A percentile compares a stretch with the other conserved stretches of the same genome.
Conservation (phyloP, 2,113 vertebrate genomes). For the Pterocles gutturalis region DNA sequence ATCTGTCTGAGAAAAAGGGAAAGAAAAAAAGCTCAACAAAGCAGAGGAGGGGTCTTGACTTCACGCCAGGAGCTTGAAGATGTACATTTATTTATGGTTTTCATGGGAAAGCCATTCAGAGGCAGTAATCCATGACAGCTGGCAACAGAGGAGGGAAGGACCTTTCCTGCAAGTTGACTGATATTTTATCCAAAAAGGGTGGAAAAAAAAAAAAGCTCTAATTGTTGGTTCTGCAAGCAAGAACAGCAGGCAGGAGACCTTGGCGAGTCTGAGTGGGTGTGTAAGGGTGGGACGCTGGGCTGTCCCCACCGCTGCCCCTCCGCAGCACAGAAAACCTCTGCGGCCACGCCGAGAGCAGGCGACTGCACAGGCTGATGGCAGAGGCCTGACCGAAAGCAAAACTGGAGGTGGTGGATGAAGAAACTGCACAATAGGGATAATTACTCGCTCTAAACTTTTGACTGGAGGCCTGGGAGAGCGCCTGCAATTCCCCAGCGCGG, state of each 20-base stretch:
- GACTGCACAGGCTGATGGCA: fast-evolving
- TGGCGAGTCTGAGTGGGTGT: fast-evolving
- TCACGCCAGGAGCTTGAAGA: not conserved
- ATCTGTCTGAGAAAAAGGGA: conserved; percentile 31
- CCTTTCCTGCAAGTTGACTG: conserved; percentile 52
- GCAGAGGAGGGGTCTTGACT: conserved; percentile 48
- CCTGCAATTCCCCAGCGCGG: not conserved
- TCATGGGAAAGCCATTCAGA: conserved; percentile 71
- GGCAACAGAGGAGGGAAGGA: conserved; percentile 55
- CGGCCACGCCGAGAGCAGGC: fast-evolving
- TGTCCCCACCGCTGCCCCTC: not conserved
- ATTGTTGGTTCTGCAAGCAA: conserved; percentile 19
- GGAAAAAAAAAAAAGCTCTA: not conserved
- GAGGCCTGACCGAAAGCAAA: not conserved
- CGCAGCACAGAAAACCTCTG: not conserved
- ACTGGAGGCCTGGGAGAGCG: not conserved
- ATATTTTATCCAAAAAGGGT: conserved; percentile 15
- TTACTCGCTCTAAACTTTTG: not conserved
- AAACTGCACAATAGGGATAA: not conserved
- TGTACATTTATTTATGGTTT: conserved; percentile 64
- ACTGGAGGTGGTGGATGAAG: not conserved
- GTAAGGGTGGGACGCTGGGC: fast-evolving
- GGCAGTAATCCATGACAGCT: conserved; percentile 69
- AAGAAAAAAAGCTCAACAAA: not conserved
- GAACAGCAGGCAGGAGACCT: not conserved